phyloP scores from a whole-genome alignment of 1,140 invertebrate genomes.

The Heliconius congener region DNA sequence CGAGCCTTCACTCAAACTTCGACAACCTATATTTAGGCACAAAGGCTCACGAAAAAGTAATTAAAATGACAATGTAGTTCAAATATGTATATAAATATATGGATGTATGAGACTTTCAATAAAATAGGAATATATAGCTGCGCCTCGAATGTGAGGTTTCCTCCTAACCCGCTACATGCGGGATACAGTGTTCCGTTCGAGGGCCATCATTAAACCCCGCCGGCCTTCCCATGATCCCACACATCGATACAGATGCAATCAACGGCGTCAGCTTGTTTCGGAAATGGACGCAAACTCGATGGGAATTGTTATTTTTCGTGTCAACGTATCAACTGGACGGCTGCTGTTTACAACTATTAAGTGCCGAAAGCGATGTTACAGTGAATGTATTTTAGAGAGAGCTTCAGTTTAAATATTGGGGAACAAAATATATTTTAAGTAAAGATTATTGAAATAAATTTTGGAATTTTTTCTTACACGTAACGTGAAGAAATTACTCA shows the following conservation, averaged over 20 bases:
- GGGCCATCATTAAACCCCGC: not conserved
- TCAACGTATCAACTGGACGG: not conserved
- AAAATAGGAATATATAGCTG: too few species aligned
- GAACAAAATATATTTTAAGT: not conserved
- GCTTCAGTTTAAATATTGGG: not conserved
- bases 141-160: too few species aligned
- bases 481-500: too few species aligned
- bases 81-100: not conserved
- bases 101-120: too few species aligned
- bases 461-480: too few species aligned
- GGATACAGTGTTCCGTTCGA: not conserved
- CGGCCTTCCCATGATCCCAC: not conserved
- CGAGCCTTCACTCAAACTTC: not conserved
- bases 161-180: too few species aligned
- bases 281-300: conserved; percentile 21
- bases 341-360: not conserved
- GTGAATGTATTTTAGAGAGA: not conserved
- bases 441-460: too few species aligned
- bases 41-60: not conserved
- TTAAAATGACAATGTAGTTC: not conserved
- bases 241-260: conserved; percentile 8
- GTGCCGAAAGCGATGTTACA: not conserved
- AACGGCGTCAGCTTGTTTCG: conserved; percentile 13
- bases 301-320: conserved; percentile 24
- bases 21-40: conserved; percentile 9